Evolutionary conservation across 2,888 invertebrate genomes (phyloP).

Genomic region (Lasioglossum pauxillum): DNA sequence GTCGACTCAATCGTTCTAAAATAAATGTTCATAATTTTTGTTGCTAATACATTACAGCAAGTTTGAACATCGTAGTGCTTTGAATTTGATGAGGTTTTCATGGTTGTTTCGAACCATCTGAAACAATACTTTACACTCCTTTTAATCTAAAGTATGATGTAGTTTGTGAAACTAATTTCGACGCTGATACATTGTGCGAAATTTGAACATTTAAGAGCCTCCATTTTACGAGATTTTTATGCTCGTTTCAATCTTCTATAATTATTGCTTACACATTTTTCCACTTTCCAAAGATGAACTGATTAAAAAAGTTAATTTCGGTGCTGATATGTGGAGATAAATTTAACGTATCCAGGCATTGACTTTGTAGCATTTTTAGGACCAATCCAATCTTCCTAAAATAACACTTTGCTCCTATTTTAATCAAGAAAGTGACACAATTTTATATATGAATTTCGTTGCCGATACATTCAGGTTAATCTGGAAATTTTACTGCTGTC

Average conservation of each 20-base stretch:
- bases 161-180: neutral
- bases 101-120: neutral
- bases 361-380: neutral
- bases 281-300: neutral
- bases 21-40: too few relatives aligned
- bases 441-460: neutral
- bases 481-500: neutral
- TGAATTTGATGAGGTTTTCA: neutral
- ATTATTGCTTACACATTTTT: neutral
- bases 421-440: too few relatives aligned
- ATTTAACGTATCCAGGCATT: neutral
- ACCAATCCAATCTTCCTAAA: neutral
- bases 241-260: neutral
- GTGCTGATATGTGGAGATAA: neutral
- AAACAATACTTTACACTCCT: neutral
- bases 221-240: neutral
- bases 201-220: neutral
- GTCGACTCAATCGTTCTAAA: neutral
- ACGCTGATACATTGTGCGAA: neutral
- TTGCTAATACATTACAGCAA: too few relatives aligned
- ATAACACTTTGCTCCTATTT: neutral
- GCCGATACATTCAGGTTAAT: neutral
- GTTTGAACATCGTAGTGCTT: neutral
- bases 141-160: neutral
- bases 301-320: neutral